Evolutionary conservation across 2,113 vertebrate species (phyloP), one percentile per base, ranked within the genome.

Genomic region (Sylvietta virens): DNA sequence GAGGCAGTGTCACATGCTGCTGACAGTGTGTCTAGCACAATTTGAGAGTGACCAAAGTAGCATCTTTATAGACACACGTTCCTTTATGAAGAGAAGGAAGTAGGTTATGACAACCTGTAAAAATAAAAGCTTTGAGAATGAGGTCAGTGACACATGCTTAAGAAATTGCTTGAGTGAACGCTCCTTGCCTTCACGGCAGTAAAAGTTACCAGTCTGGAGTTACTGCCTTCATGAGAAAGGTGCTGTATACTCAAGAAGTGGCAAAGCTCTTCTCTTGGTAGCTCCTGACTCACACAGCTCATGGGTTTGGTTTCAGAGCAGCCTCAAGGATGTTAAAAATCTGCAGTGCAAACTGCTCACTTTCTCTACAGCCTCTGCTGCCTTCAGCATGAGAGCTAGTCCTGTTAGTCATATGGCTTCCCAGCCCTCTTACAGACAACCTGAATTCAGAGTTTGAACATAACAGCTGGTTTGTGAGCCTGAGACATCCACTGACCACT

Each of bases 91-190:
- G 56, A 77, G 80, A 65, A 92, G 24, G 39, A 88, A n/a, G 24
- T 44, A 28, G 79, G 23, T 80, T 73, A 62, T 78, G 48, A 73
- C 61, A 56, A 91, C 54, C 53, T 78, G 81, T 94, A 78, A 93
- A 96, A 96, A 92, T 69, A 92, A 96, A 93, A 81, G 57, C 78
- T 91, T 95, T 88, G 83, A 86, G 92, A 94, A 88, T 86, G 50
- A 86, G 57, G 61, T 73, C 71, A 48, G 39, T 50, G 84, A 92
- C 84, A 85, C 37, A 10, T 23, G 48, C 27, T 61, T 71, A 67
- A 60, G 71, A 81, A 92, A 74, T 61, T 45, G 66, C 56, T 76
- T 70, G 33, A 66, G 64, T 66, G 92, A 71, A 80, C 50, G 64
- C 81, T 94, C 26, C 16, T 42, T 90, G 69, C 39, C 19, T 81